Conservation (phyloP, 2,888 invertebrate genomes). For the Stratiomys singularior region DNA sequence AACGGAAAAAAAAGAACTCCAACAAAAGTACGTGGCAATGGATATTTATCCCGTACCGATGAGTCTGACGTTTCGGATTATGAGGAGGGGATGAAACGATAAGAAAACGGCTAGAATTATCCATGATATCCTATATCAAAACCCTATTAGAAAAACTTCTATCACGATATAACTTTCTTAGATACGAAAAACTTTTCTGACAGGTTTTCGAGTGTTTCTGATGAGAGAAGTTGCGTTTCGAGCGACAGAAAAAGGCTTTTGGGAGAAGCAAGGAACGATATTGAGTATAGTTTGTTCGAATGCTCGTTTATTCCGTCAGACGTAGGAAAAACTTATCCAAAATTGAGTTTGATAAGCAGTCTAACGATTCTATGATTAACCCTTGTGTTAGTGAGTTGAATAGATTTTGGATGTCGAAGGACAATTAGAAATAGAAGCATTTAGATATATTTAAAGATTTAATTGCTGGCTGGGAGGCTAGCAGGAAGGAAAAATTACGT, state of each 20-base stretch:
- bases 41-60: background rate
- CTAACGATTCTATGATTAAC: background rate
- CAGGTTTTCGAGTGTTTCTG: conserved; percentile 45
- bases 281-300: background rate
- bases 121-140: conserved; percentile 36
- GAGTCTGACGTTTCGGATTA: background rate
- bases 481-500: too few relatives aligned
- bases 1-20: background rate
- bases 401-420: too few relatives aligned
- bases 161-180: conserved; percentile 38
- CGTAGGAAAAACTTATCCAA: conserved; percentile 13
- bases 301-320: background rate
- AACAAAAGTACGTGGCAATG: conserved; percentile 27
- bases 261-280: background rate
- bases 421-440: too few relatives aligned
- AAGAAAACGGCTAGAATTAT: conserved; percentile 8
- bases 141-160: conserved; percentile 44
- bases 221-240: conserved; percentile 9
- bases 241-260: background rate
- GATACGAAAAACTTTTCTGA: conserved; percentile 44
- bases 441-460: too few relatives aligned
- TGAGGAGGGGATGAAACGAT: background rate
- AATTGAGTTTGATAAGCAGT: background rate
- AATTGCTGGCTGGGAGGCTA: too few relatives aligned
- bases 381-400: too few relatives aligned